These are phyloP conservation scores for Nephrotoma flavescens DNA, from an alignment of 2,888 invertebrate genomes.

Conservation along the genomic window DNA sequence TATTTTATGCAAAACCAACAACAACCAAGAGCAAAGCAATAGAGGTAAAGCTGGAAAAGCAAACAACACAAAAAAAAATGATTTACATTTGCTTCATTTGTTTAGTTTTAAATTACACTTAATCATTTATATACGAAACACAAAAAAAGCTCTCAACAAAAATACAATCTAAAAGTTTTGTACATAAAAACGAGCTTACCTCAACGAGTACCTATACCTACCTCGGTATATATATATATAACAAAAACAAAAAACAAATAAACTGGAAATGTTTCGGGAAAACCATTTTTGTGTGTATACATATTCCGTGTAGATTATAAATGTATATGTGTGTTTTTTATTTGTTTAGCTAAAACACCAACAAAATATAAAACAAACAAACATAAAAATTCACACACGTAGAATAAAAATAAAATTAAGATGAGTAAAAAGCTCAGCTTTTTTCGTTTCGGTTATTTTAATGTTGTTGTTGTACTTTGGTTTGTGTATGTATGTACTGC, in stretches of 20 bases:
- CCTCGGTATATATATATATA: not conserved
- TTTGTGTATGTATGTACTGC: not conserved
- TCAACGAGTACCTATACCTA: not conserved
- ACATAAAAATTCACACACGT: not conserved
- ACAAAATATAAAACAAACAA: not conserved
- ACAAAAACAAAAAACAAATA: not conserved
- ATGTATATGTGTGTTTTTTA: not conserved
- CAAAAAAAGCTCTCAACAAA: not conserved
- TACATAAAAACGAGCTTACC: not conserved
- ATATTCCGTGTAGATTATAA: not conserved
- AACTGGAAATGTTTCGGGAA: not conserved
- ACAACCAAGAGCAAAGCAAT: not conserved
- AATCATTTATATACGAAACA: not conserved
- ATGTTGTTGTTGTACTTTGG: not conserved
- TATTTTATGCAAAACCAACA: not conserved
- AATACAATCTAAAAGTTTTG: not conserved
- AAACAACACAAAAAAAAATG: not conserved
- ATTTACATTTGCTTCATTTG: not conserved
- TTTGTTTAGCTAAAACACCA: not conserved
- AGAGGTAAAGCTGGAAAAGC: not conserved
- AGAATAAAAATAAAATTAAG: not conserved
- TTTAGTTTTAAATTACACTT: not conserved
- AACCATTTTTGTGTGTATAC: not conserved
- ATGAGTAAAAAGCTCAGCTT: not conserved
- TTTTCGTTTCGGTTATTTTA: not conserved